Evolutionary conservation across 2,888 invertebrate genomes (phyloP).

Genomic region (Drosophila hamatofila): DNA sequence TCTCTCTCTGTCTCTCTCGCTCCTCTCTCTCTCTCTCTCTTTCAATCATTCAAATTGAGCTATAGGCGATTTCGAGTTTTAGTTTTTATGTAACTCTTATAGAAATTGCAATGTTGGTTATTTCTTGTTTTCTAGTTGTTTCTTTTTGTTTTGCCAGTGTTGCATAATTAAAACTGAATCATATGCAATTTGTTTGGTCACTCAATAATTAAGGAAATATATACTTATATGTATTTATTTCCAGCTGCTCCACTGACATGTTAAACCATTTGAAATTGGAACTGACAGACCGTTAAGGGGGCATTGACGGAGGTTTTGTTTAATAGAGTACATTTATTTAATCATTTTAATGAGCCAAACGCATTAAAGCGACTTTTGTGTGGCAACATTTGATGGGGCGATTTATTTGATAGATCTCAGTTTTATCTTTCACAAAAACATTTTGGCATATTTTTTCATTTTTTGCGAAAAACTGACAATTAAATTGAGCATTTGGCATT

Average conservation of each 20-base stretch:
- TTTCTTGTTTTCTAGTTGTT: conserved; percentile 15
- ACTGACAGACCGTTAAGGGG: conserved; percentile 48
- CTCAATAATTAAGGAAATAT: conserved; percentile 69
- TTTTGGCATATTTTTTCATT: conserved; percentile 3
- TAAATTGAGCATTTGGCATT: conserved; percentile 79
- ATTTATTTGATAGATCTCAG: conserved; percentile 23
- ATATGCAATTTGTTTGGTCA: conserved; percentile 60
- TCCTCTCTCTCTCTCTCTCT: background rate
- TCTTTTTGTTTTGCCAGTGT: conserved; percentile 29
- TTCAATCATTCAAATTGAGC: background rate
- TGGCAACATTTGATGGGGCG: conserved; percentile 35
- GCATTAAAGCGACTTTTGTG: conserved; percentile 38
- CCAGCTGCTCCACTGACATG: conserved; percentile 67
- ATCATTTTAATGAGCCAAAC: conserved; percentile 60
- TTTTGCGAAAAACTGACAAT: conserved; percentile 63
- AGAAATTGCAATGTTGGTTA: conserved; percentile 12
- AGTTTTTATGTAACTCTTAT: conserved; percentile 32
- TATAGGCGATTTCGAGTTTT: background rate
- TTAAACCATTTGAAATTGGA: conserved; percentile 48
- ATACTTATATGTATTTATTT: conserved; percentile 36
- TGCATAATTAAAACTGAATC: conserved; percentile 67
- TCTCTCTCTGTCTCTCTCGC: background rate
- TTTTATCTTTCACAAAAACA: conserved; percentile 47
- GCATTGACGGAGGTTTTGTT: background rate
- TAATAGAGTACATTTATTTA: conserved; percentile 30